Evolutionary conservation across 2,888 invertebrate genomes (phyloP), one percentile per base, ranked within the genome.

Genomic region (Tridacna crocea): DNA sequence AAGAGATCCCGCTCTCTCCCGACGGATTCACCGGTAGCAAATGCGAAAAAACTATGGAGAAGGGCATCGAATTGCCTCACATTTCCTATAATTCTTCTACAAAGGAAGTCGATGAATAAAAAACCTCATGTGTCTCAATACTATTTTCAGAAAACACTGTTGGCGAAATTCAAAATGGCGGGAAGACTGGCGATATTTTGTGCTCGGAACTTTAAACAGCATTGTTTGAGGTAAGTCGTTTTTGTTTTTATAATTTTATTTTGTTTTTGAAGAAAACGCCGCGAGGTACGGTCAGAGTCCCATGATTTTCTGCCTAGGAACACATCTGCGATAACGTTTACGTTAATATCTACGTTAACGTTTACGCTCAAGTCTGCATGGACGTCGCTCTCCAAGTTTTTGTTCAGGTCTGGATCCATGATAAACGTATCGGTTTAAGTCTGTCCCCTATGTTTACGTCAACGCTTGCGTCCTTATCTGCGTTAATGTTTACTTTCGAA

Each of bases 201-300:
- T 76, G 83, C 89, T 2, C 82, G 89, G n/a, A 84, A 84, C 55
- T 87, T 88, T 72, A 88, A 85, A 66, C 79, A 87, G 27, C 90
- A 91, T 68, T 88, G 89, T 72, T 75, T 90, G 0, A 89, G 89
- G 91, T 91, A 83, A 79, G 85, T 66, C 24, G 61, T n/a, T 3
- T 22, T 24, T 4, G n/a, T 55, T 55, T 55, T 19, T 6, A 6
- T n/a, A 55, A 10, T 17, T 55, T 55, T 1, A 2, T n/a, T 55
- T 2, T 51, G 12, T 51, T 55, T 55, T 55, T 10, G 17, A 55
- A 55, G n/a, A n/a, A 55, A 55, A 55, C 4, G 1, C 55, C 4
- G 1, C 55, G 55, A 55, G 17, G 55, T 19, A 55, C 55, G 1
- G 1, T 10, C n/a, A n/a, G 1, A 55, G 36, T 8, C 36, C 36